Base-by-base conservation (phyloP, 2,888 invertebrate genomes). In the Agriopis leucophaearia region DNA sequence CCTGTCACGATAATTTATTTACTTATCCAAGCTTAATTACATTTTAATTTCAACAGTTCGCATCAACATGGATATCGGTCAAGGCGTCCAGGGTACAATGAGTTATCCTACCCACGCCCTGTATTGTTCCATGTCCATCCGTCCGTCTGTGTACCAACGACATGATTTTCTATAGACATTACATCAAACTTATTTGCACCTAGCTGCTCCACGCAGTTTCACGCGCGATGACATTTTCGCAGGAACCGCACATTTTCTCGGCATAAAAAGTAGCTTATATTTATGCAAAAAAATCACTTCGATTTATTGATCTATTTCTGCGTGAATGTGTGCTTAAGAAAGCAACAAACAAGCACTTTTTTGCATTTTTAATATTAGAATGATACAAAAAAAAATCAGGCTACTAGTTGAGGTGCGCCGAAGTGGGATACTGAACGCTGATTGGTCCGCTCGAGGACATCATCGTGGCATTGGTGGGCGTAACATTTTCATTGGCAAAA, bases 81-180 rank as follows among this genome's bases (percentile, higher is more conserved):
- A 93, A 92, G 93, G 93, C 81, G 89, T 89, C 89, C 90, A 88
- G 88, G 84, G 84, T 81, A 86, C 84, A 89, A 90, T 91, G 90
- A 91, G 89, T 90, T 88, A 89, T 88, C 82, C 88, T 73, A 80
- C 93, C 93, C 89, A 94, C 93, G 88, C 92, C 90, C 83, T 79
- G 84, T 87, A 93, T 93, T 94, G 92, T 93, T 92, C 89, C 86
- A 80, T 82, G 86, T 86, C 82, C 85, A 85, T 87, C 79, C 85
- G 90, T 92, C 92, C 88, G 87, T 85, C 78, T 78, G 81, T 78
- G 81, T 82, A 67, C 64, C 83, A 84, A 6, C 9, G 18, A 13
- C 27, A n/a, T 42, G 6, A 18, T 16, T 27, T 8, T 13, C 27
- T 6, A 27, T 42, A 42, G 55, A 55, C 44, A n/a, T 27, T 27